Evolutionary conservation across 2,113 vertebrate genomes (phyloP), one percentile per base, ranked within the genome.

Genomic region (Solea solea): DNA sequence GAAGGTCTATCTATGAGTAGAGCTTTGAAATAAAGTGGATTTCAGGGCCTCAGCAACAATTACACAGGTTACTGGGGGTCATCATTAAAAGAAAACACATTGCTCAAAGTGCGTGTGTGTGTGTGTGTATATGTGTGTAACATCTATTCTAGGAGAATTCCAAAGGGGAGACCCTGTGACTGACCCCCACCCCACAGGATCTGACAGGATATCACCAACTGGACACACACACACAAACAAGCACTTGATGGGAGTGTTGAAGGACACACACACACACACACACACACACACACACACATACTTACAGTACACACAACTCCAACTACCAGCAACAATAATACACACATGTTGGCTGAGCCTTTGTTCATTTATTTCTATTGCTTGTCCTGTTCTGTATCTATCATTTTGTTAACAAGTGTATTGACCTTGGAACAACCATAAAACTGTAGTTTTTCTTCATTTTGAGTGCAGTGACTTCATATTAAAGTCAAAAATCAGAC

Each of bases 121-220:
- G 60, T 56, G 61, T 46, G 72, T 71, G 69, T 45, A 40, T 78
- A 56, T 56, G 61, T 46, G 72, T 71, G 69, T 45, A 40, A 21
- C 73, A 80, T 86, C 89, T 93, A 93, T 93, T 93, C 90, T 90
- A 53, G 88, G 92, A 90, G 89, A 93, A 93, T 93, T 92, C 87
- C 86, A 90, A 61, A 88, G 87, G 91, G 90, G 86, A 89, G 89
- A 91, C 90, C 80, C 85, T 86, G 90, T 91, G 89, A 92, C 91
- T 91, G 87, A 84, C 88, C 90, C 89, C 89, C 90, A 78, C 88
- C 85, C 78, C 75, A 14, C 51, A 89, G 83, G 87, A 91, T 88
- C 84, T 90, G 86, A 87, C 86, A 89, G 87, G 86, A 89, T 90
- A 86, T 86, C 88, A 86, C 78, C 72, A 78, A 67, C 57, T n/a